Conservation (phyloP, 2,797 vertebrate species). For the Cynopterus sphinx region DNA sequence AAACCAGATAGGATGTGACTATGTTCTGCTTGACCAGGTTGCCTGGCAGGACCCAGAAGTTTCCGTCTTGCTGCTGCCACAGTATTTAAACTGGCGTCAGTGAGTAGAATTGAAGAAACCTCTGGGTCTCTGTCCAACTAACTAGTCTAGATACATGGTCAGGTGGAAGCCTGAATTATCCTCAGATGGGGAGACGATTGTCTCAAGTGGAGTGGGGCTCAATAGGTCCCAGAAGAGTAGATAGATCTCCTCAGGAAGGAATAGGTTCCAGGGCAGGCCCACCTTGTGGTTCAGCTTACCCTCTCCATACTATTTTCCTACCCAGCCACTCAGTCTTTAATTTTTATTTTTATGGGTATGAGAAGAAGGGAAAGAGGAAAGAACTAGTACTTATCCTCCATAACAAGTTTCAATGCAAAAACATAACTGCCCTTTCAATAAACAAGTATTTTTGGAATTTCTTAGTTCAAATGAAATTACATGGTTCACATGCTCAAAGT, state of each 20-base stretch:
- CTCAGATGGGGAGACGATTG: neutral
- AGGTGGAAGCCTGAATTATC: neutral
- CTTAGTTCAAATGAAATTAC: conserved; percentile 71
- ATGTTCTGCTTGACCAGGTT: neutral
- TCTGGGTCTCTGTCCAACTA: neutral
- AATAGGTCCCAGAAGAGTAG: neutral
- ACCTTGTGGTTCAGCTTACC: neutral
- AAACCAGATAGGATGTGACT: neutral
- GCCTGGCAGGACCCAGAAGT: neutral
- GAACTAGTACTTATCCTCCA: conserved; percentile 29
- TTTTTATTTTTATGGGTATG: conserved; percentile 51
- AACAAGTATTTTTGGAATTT: conserved; percentile 75
- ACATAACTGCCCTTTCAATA: conserved; percentile 48
- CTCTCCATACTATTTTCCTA: conserved; percentile 9
- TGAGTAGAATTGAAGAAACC: neutral
- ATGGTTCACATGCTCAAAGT: conserved; percentile 59
- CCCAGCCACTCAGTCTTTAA: neutral
- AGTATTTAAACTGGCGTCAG: neutral
- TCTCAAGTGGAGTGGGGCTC: neutral
- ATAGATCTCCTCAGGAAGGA: neutral
- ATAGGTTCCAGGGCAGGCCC: neutral
- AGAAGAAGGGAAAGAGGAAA: conserved; percentile 35
- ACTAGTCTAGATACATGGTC: neutral
- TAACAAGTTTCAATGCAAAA: conserved; percentile 58
- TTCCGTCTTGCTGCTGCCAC: neutral